A percentile compares a stretch with the other conserved stretches of the same genome.
phyloP scores from a whole-genome alignment of 2,888 invertebrate genomes.

The Standfussiana lucernea region DNA sequence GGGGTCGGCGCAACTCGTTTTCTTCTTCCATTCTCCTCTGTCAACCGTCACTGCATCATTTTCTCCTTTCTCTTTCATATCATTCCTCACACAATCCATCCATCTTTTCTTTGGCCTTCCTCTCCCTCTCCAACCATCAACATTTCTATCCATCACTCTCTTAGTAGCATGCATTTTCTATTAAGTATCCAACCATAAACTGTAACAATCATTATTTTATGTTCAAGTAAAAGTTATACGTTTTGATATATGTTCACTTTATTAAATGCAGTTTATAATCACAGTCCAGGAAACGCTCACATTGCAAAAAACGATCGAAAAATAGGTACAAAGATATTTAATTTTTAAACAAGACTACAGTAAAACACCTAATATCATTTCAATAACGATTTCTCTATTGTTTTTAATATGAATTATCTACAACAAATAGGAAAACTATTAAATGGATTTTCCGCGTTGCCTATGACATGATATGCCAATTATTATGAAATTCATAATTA shows the following conservation, averaged over 20 bases:
- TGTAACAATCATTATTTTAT: not conserved
- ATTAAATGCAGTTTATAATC: not conserved
- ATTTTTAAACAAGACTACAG: not conserved
- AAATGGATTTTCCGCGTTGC: constrained; percentile 5
- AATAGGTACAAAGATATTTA: not conserved
- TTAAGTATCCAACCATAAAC: not conserved
- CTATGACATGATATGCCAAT: not conserved
- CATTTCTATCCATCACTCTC: too few relatives aligned
- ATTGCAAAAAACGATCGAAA: not conserved
- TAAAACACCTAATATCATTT: not conserved
- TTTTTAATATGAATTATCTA: not conserved
- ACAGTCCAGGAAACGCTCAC: not conserved
- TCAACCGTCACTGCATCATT: too few relatives aligned
- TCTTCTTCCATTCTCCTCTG: too few relatives aligned
- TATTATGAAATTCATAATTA: constrained; percentile 7
- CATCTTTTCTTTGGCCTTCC: too few relatives aligned
- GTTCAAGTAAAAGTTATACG: not conserved
- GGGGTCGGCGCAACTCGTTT: too few relatives aligned
- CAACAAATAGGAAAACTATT: not conserved
- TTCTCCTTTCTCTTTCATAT: too few relatives aligned
- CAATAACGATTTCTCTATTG: not conserved
- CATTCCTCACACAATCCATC: too few relatives aligned
- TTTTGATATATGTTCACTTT: not conserved
- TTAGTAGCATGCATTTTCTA: too few relatives aligned
- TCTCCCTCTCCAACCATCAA: too few relatives aligned